Percentiles rank a stretch among this genome's conserved stretches.
Conservation (phyloP, 2,113 vertebrate species). For the Platysteira castanea region DNA sequence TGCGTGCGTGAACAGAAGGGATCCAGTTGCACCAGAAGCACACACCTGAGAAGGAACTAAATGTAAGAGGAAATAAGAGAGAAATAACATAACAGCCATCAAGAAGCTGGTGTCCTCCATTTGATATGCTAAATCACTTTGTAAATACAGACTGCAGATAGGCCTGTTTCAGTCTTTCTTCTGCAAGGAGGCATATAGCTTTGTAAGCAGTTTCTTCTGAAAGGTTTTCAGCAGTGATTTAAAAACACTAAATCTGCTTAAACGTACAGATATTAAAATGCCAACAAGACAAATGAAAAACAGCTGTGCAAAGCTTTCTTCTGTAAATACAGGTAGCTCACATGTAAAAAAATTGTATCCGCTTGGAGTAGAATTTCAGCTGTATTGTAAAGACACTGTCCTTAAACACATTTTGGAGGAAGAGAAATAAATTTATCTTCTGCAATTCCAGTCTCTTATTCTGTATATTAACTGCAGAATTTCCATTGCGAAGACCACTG, state of each 20-base stretch:
- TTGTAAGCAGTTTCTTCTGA: not conserved
- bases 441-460: not conserved
- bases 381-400: not conserved
- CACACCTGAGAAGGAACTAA: not conserved
- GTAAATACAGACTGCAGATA: not conserved
- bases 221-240: not conserved
- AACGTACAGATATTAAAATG: not conserved
- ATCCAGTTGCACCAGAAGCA: not conserved
- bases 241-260: not conserved
- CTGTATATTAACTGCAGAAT: not conserved
- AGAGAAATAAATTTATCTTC: not conserved
- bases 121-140: not conserved
- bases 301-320: not conserved
- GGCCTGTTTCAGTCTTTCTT: not conserved
- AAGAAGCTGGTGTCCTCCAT: not conserved
- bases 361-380: not conserved
- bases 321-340: not conserved
- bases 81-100: not conserved
- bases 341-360: not conserved
- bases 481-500: not conserved
- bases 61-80: not conserved
- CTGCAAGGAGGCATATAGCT: not conserved
- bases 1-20: not conserved
- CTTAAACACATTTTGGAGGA: not conserved
- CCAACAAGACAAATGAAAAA: not conserved